Conservation (phyloP, 37 sponge, comb jelly and placozoan species). For the Mnemiopsis leidyi region DNA sequence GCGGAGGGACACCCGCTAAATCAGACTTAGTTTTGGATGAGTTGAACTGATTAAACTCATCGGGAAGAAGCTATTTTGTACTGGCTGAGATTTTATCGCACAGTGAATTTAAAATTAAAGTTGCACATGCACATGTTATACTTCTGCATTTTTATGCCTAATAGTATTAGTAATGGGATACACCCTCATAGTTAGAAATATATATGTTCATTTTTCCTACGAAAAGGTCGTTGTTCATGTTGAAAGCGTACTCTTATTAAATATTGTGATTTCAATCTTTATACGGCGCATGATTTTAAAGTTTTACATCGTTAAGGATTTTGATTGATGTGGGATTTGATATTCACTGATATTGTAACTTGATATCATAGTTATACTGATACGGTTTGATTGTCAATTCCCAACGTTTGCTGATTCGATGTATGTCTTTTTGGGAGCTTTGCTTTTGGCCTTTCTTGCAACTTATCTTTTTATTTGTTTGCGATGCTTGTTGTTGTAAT, state of each 20-base stretch:
- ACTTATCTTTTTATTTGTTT: neutral
- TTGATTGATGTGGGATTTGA: neutral
- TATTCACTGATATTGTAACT: neutral
- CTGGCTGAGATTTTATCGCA: neutral
- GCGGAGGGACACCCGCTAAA: neutral
- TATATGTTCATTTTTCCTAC: no score
- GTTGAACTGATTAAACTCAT: neutral
- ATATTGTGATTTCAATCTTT: neutral
- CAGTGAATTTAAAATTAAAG: neutral
- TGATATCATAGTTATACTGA: neutral
- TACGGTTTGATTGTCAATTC: no score
- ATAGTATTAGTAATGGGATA: no score
- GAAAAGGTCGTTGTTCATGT: no score
- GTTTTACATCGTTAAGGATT: neutral
- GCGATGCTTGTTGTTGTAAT: neutral
- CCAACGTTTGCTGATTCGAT: no score
- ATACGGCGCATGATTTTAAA: neutral
- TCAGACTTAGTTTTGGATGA: neutral
- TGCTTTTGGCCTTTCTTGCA: no score
- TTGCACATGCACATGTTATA: no score
- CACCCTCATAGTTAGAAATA: no score
- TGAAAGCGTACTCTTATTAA: no score
- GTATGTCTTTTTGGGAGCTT: no score
- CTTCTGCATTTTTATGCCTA: no score
- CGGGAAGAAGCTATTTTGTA: neutral